Evolutionary conservation across 2,113 vertebrate species (phyloP), one percentile per base, ranked within the genome.

Genomic region (Paratilapia polleni): DNA sequence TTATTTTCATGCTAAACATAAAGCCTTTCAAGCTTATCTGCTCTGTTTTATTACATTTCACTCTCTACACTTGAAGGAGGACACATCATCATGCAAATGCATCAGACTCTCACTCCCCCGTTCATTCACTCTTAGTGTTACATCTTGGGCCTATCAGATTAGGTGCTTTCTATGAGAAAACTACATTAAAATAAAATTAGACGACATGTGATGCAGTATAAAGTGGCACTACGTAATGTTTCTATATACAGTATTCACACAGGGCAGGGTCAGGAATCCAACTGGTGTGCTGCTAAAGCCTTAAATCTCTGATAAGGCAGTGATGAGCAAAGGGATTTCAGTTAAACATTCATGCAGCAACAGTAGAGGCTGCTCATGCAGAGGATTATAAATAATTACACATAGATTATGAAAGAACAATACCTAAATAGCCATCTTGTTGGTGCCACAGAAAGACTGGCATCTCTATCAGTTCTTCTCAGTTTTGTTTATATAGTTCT

Each of bases 311-410:
- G 86, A 85, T 92, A 90, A 91, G 82, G 70, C 83, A 54, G 80
- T 80, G 81, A 63, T 56, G 58, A 93, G 77, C 87, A 84, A 83
- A 80, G 57, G 68, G 77, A 90, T 90, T 89, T 87, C 59, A 80
- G 86, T 87, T 84, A 80, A 91, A 91, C 76, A 91, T 85, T 89
- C 87, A 92, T 68, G 52, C 82, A 86, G 81, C 59, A 84, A 90
- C 80, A 87, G 70, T 85, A 59, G 66, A 76, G 26, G n/a, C 61
- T 49, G 43, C 76, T 88, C 63, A 86, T 88, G 83, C 84, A 14
- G 38, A 78, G 88, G 91, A 95, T 95, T 94, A 93, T 89, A 83
- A 91, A 92, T 93, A 94, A 95, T 94, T 94, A 94, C 88, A 87
- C 82, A 84, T 77, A 93, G 91, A 93, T 94, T 90, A 92, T 52